phyloP scores from a whole-genome alignment of 2,888 invertebrate genomes.

The Drosophila neonasuta region DNA sequence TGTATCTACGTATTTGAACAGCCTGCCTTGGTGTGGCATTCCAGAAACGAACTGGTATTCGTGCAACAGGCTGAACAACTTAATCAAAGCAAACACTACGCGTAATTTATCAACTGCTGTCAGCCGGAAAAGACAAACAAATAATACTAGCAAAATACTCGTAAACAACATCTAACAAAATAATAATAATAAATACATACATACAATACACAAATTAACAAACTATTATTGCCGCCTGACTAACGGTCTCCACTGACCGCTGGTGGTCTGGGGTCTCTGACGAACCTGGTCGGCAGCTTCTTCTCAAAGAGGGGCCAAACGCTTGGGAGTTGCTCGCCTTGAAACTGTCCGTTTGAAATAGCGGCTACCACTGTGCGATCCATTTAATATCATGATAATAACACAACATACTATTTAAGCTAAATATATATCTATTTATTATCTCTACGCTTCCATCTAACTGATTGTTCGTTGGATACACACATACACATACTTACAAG shows the following conservation, averaged over 20 bases:
- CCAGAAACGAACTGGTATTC: constrained; percentile 19
- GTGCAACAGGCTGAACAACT: constrained; percentile 55
- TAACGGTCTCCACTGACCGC: constrained; percentile 60
- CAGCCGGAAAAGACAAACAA: constrained; percentile 59
- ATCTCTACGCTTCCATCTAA: constrained; percentile 47
- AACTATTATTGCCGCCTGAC: constrained; percentile 63
- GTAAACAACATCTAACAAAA: constrained; percentile 19
- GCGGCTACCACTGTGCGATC: constrained; percentile 59
- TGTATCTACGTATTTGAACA: constrained; percentile 42
- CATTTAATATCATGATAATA: constrained; percentile 60
- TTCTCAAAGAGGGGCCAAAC: constrained; percentile 7
- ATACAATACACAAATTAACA: constrained; percentile 69
- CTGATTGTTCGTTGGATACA: constrained; percentile 25
- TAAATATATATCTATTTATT: constrained; percentile 45
- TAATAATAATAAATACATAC: constrained; percentile 28
- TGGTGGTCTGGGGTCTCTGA: constrained; percentile 40
- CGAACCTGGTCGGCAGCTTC: not conserved
- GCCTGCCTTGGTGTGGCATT: constrained; percentile 6
- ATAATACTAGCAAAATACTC: constrained; percentile 13
- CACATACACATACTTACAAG: not conserved
- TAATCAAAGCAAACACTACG: constrained; percentile 60
- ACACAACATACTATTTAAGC: constrained; percentile 52
- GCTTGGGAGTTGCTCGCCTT: constrained; percentile 66
- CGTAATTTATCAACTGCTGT: constrained; percentile 65
- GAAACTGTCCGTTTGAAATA: constrained; percentile 28